Percentiles rank a stretch among this genome's conserved stretches.
phyloP scores from a whole-genome alignment of 2,888 invertebrate genomes.

The Leucoptera coffeella region DNA sequence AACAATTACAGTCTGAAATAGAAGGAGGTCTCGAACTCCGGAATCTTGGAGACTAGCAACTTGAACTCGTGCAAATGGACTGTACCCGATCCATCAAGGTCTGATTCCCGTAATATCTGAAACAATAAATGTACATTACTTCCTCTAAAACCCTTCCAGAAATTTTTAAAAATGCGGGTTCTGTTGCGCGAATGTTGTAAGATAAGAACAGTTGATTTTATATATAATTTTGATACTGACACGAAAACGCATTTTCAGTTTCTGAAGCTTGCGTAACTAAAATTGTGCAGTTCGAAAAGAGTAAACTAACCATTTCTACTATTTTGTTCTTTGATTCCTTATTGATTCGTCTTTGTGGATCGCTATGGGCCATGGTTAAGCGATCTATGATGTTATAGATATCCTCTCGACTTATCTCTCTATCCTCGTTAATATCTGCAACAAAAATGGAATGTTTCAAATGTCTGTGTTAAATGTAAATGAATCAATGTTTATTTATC shows the following conservation, averaged over 20 bases:
- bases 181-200: too few species aligned
- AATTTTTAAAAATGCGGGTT: too few species aligned
- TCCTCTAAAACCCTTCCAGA: too few species aligned
- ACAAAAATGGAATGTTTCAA: slow-evolving; percentile 2
- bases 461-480: too few species aligned
- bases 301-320: slow-evolving; percentile 46
- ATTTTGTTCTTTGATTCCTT: slow-evolving; percentile 41
- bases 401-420: slow-evolving; percentile 51
- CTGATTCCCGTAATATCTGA: slow-evolving; percentile 58
- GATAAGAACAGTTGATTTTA: too few species aligned
- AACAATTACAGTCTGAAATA: slow-evolving; percentile 44
- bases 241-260: too few species aligned
- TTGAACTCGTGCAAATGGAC: slow-evolving; percentile 56
- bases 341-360: slow-evolving; percentile 21
- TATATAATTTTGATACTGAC: too few species aligned
- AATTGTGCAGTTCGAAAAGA: too few species aligned
- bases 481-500: too few species aligned
- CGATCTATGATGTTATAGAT: slow-evolving; percentile 47
- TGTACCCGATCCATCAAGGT: slow-evolving; percentile 49
- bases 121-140: slow-evolving; percentile 14
- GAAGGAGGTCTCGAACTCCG: slow-evolving; percentile 57
- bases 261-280: too few species aligned
- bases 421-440: slow-evolving; percentile 58
- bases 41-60: slow-evolving; percentile 54
- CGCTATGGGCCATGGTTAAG: slow-evolving; percentile 25